A percentile compares a stretch with the other conserved stretches of the same genome.
Conservation (phyloP, 2,113 vertebrate species). For the Callospermophilus lateralis region DNA sequence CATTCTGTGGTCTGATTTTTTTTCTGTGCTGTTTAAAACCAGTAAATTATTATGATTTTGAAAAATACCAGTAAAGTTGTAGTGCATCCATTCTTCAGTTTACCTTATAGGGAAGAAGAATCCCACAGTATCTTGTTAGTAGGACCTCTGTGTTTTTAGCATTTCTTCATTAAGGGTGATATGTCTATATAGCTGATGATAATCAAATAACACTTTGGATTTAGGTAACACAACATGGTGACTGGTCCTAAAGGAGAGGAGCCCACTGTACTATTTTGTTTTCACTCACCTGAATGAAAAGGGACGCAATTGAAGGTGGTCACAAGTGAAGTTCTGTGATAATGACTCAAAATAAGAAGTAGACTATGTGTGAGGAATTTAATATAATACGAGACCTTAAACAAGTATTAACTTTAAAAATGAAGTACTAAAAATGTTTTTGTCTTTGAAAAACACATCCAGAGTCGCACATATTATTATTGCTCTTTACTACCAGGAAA, state of each 20-base stretch:
- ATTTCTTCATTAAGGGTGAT: background rate
- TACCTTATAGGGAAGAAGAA: background rate
- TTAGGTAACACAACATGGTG: background rate
- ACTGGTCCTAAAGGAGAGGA: background rate
- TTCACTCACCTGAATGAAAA: background rate
- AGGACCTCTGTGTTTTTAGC: background rate
- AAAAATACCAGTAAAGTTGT: background rate
- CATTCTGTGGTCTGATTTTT: conserved; percentile 1
- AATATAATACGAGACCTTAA: background rate
- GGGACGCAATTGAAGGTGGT: background rate
- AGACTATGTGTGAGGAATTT: background rate
- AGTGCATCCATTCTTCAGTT: background rate
- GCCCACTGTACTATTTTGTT: background rate
- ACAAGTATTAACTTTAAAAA: conserved; percentile 46
- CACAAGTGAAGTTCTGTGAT: background rate
- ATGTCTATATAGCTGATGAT: background rate
- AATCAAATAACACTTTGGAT: background rate
- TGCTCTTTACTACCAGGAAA: background rate
- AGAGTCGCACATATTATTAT: background rate
- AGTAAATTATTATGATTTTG: conserved; percentile 16
- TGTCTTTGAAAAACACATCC: background rate
- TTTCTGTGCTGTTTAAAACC: conserved; percentile 34
- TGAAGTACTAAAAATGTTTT: background rate
- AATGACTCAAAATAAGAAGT: background rate
- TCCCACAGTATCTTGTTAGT: background rate